Evolutionary conservation across 2,797 vertebrate genomes (phyloP).

Genomic region (Dendrocincla fuliginosa): DNA sequence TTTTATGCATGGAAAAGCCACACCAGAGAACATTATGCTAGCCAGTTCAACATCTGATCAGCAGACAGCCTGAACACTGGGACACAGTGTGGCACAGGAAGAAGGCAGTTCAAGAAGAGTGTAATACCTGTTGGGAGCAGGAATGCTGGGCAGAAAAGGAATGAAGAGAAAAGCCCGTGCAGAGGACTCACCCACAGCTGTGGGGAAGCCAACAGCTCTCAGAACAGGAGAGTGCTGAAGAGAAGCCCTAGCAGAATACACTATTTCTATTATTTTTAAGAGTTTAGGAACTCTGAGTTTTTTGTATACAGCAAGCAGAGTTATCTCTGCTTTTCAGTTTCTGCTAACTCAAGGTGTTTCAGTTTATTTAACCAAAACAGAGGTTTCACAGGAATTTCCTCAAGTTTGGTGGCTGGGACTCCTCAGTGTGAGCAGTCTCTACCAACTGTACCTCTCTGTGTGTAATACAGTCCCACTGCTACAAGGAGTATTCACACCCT

Average conservation of each 20-base stretch:
- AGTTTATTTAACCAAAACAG: neutral
- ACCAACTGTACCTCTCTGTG: neutral
- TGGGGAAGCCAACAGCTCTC: neutral
- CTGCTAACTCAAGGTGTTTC: neutral
- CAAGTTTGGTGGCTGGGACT: neutral
- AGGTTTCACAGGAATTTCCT: neutral
- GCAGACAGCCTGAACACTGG: neutral
- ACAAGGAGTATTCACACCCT: neutral
- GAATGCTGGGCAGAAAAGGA: neutral
- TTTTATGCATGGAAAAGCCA: neutral
- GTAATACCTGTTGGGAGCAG: neutral
- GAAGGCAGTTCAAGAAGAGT: neutral
- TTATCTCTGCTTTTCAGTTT: neutral
- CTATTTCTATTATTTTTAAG: neutral
- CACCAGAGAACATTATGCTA: neutral
- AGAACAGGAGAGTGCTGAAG: fast-evolving
- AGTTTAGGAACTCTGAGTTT: neutral
- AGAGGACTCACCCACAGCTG: neutral
- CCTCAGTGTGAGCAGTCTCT: neutral
- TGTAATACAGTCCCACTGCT: neutral
- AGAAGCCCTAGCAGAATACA: neutral
- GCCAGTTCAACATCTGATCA: neutral
- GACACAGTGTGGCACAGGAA: neutral
- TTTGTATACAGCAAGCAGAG: neutral
- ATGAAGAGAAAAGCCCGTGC: neutral